Evolutionary conservation across 2,888 invertebrate genomes (phyloP).

Genomic region (Chloroclysta siterata): DNA sequence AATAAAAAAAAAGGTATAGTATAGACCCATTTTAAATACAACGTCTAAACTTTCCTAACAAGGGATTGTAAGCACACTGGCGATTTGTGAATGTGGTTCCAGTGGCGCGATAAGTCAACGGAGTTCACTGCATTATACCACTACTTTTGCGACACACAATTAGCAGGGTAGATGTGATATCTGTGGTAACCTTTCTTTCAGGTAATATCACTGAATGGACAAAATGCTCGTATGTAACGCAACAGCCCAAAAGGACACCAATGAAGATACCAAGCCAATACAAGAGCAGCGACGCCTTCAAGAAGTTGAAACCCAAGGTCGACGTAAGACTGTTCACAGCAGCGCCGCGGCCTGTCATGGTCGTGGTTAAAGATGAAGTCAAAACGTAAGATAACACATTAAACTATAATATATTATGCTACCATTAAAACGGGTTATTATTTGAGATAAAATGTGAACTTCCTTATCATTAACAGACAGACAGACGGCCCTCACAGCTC

Average conservation of each 20-base stretch:
- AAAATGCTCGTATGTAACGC: conserved; percentile 90
- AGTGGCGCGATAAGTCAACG: too few relatives aligned
- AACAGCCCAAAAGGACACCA: conserved; percentile 88
- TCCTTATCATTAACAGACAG: too few relatives aligned
- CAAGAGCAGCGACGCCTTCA: conserved; percentile 84
- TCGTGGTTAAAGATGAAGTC: conserved; percentile 80
- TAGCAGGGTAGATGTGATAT: too few relatives aligned
- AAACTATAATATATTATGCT: neutral
- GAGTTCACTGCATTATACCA: too few relatives aligned
- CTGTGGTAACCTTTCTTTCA: conserved; percentile 32
- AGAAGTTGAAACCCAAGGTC: conserved; percentile 85
- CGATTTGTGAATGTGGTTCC: too few relatives aligned
- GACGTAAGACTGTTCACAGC: conserved; percentile 83
- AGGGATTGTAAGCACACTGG: too few relatives aligned
- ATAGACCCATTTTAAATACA: too few relatives aligned
- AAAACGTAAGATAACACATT: conserved; percentile 20
- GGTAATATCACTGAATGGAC: conserved; percentile 94
- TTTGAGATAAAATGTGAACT: neutral
- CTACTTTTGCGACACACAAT: too few relatives aligned
- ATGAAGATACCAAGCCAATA: conserved; percentile 89
- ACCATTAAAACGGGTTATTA: too few relatives aligned
- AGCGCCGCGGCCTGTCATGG: conserved; percentile 54
- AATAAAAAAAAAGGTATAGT: too few relatives aligned
- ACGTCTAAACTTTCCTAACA: too few relatives aligned
- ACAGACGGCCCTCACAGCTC: too few relatives aligned